These are phyloP conservation scores for Oscarella lobularis DNA, from an alignment of 37 sponge, comb jelly and placozoan genomes.

Conservation along the genomic window DNA sequence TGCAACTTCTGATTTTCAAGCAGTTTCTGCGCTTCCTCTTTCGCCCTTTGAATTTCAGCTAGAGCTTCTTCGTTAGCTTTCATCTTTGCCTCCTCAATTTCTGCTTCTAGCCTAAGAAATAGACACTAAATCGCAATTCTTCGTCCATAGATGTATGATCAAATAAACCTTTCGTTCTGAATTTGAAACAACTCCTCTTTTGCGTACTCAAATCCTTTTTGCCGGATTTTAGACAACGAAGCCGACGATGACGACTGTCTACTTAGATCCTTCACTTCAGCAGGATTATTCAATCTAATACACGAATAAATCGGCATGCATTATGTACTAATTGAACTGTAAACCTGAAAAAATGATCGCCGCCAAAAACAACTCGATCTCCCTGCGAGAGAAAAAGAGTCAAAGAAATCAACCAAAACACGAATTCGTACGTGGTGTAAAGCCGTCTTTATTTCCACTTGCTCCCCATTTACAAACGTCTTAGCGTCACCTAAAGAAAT, in stretches of 20 bases:
- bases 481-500: constrained; percentile 29
- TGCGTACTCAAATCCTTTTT: constrained; percentile 73
- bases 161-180: constrained; percentile 18
- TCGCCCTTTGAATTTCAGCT: constrained; percentile 37
- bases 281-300: not conserved
- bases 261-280: too few relatives aligned
- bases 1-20: constrained; percentile 8
- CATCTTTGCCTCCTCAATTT: constrained; percentile 44
- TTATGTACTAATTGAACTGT: not conserved
- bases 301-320: not conserved
- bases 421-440: constrained; percentile 55
- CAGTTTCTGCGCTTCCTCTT: constrained; percentile 15
- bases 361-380: constrained; percentile 71
- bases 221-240: too few relatives aligned
- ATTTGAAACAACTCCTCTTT: constrained; percentile 51
- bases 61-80: constrained; percentile 54
- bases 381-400: constrained; percentile 23
- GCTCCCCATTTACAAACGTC: constrained; percentile 63
- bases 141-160: not conserved
- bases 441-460: constrained; percentile 12
- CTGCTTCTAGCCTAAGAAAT: constrained; percentile 43
- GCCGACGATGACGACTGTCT: too few relatives aligned
- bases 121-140: not conserved
- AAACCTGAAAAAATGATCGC: constrained; percentile 61
- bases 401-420: not conserved